Base-by-base conservation (phyloP, 2,113 vertebrate genomes). In the Phalacrocorax aristotelis region DNA sequence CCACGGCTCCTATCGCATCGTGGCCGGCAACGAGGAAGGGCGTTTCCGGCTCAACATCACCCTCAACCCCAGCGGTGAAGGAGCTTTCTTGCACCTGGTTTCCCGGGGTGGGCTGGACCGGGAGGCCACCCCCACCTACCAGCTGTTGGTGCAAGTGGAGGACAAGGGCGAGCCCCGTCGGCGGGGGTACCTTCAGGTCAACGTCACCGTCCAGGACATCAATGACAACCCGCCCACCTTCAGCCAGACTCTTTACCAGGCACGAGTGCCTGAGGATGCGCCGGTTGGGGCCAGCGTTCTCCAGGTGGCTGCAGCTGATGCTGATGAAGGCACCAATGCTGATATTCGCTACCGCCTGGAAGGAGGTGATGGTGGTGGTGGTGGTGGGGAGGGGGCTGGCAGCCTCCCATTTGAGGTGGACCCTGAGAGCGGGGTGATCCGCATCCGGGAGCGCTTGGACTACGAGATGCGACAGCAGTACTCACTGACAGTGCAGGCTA, bases 61-160 rank as follows among this genome's bases (percentile, higher is more conserved):
- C 26, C 98, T 99, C 82, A 99, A 99, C 89, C 99, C 99, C 9
- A 99, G 99, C n/a, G 99, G 99, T 3, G 99, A 99, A 98, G 99
- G 99, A 32, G 99, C 99, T 29, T 99, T 99, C 97, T 86, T 99
- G 97, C 99, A 99, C 84, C 98, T 99, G 16, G 99, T 99, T 46
- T 99, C 99, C 32, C 98, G 98, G 5, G 99, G 99, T 5, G 99
- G 99, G 40, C 96, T 99, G 98, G 99, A 99, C 97, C 98, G 99
- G 58, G 99, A 99, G 94, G 97, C 98, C 11, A 98, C 98, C 9
- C 97, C 99, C 13, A 98, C 98, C 75, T 99, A 99, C 96, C 99
- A 99, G 96, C 98, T 99, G 14, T 76, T 99, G 89, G 98, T 99
- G 26, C 98, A 99, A 68, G 99, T 99, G 94, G 99, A 99, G 96